Percentiles rank a stretch among this genome's conserved stretches.
Evolutionary conservation across 2,113 vertebrate species (phyloP).

Genomic region (Passer montanus): DNA sequence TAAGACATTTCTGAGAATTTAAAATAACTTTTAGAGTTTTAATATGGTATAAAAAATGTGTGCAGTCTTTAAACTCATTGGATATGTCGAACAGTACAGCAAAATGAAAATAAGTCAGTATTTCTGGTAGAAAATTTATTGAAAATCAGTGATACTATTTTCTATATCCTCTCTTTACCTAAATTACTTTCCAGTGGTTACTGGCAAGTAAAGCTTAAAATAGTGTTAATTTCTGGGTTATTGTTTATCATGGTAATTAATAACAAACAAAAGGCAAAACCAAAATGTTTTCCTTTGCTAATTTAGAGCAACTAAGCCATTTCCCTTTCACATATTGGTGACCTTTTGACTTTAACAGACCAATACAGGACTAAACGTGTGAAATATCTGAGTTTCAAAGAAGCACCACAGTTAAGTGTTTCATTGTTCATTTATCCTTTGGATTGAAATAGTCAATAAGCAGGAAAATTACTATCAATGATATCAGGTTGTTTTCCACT

Average conservation of each 20-base stretch:
- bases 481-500: not conserved
- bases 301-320: not conserved
- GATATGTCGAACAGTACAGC: not conserved
- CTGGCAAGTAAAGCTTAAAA: not conserved
- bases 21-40: not conserved
- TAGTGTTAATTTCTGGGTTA: not conserved
- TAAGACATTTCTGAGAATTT: not conserved
- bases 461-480: not conserved
- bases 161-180: not conserved
- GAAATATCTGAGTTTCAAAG: not conserved
- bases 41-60: not conserved
- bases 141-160: not conserved
- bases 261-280: not conserved
- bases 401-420: not conserved
- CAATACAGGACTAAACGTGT: not conserved
- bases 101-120: not conserved
- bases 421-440: not conserved
- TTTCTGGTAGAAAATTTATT: not conserved
- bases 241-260: not conserved
- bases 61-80: not conserved
- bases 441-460: not conserved
- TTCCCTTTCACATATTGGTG: not conserved
- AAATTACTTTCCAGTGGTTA: not conserved
- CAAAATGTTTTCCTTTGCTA: not conserved
- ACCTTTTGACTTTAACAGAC: not conserved